Base-by-base conservation (phyloP, 2,113 vertebrate species). In the Apteryx mantelli region DNA sequence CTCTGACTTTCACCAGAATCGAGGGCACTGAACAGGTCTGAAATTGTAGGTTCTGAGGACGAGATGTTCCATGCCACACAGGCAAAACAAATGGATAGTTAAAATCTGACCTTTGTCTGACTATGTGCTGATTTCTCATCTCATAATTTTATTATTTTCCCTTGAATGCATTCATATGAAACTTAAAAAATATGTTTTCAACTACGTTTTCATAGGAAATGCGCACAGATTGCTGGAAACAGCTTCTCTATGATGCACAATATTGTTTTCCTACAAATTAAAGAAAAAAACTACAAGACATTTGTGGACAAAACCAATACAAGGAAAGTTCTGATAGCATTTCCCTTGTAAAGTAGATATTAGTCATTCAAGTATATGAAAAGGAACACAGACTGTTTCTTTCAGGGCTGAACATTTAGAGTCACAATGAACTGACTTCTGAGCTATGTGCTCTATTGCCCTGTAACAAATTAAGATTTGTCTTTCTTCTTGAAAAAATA, bases 361-460 rank as follows among this genome's bases (percentile, higher is more conserved):
- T 46, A 46, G 68, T 53, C 84, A 78, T 70, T 68, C 69, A 86
- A 68, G 28, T 63, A 70, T 36, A 71, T 36, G 46, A 81, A 81
- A 93, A 95, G 50, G 55, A 95, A 86, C 71, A 34, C 22, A 81
- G 85, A 68, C 73, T 89, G 69, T 94, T 95, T 89, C 63, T 94
- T 86, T 96, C 85, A 90, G 42, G 71, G 82, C 60, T 69, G 84
- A 93, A 38, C 89, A 83, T 95, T 96, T 97, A 89, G 71, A 95
- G 93, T 71, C 46, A 86, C 20, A 68, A 88, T 88, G 73, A 96
- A 91, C 46, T 93, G 84, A 86, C 48, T 97, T 79, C 87, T 71
- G 79, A 96, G 85, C 88, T 91, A 94, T 83, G 71, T 85, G 93
- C 46, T 94, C 38, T 91, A 46, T n/a, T 68, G 68, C 68, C 76